phyloP scores from a whole-genome alignment of 2,797 vertebrate genomes.

The Alcedo quadribrachys region DNA sequence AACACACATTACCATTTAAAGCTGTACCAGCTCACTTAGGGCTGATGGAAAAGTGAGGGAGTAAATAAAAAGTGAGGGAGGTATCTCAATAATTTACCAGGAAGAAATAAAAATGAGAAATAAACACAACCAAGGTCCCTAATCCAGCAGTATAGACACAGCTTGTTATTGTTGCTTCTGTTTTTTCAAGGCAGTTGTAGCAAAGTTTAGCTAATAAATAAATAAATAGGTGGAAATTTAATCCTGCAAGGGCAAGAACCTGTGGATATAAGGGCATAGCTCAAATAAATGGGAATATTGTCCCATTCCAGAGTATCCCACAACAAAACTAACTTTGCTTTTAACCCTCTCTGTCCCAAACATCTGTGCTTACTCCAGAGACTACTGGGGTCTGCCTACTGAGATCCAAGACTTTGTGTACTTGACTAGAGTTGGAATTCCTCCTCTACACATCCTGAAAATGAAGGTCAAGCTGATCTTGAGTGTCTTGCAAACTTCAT shows the following conservation, averaged over 20 bases:
- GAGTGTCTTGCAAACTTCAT: neutral
- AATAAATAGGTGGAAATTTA: neutral
- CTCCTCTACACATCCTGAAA: neutral
- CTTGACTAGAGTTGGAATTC: neutral
- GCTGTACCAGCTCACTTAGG: neutral
- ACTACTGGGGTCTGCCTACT: neutral
- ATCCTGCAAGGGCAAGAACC: neutral
- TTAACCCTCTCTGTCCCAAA: neutral
- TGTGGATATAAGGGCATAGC: neutral
- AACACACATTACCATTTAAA: neutral
- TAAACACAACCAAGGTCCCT: neutral
- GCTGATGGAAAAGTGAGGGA: neutral
- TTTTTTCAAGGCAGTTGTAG: neutral
- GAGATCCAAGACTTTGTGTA: neutral
- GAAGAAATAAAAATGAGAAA: neutral
- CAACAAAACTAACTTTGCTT: neutral
- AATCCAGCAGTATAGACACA: neutral
- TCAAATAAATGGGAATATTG: neutral
- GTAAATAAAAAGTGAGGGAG: neutral
- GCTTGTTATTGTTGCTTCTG: neutral
- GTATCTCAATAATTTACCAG: neutral
- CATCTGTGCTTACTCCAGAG: neutral
- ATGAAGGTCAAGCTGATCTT: neutral
- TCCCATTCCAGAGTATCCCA: neutral
- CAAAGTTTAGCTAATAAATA: neutral